Percentiles rank a stretch among this genome's conserved stretches.
Conservation (phyloP, 2,113 vertebrate genomes). For the Mixornis gularis region DNA sequence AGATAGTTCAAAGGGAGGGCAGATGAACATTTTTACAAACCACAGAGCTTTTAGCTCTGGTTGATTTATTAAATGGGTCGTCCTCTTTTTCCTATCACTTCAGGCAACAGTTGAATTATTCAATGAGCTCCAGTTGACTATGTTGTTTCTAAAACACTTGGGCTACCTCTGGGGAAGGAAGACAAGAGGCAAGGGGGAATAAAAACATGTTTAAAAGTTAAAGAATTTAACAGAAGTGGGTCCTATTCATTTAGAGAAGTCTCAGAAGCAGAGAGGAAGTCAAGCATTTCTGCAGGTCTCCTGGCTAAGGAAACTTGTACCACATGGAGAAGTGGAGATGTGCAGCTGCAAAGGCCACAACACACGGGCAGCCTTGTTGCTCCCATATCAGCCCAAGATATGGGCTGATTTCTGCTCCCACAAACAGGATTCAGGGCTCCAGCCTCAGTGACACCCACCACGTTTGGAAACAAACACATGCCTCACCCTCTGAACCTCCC, state of each 20-base stretch:
- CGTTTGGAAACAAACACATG: not conserved
- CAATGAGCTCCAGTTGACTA: slow-evolving; percentile 39
- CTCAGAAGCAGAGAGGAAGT: not conserved
- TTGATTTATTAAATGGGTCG: slow-evolving; percentile 62
- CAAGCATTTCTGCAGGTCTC: not conserved
- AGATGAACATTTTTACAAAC: slow-evolving; percentile 50
- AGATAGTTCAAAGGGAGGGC: slow-evolving; percentile 43
- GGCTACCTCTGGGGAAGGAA: slow-evolving; percentile 10
- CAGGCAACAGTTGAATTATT: slow-evolving; percentile 60
- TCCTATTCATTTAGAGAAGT: not conserved
- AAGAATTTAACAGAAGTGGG: slow-evolving; percentile 10
- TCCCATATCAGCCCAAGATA: fast-evolving
- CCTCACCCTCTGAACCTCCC: not conserved
- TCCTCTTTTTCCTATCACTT: slow-evolving; percentile 49
- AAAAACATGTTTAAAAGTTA: slow-evolving; percentile 33
- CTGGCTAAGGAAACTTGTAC: not conserved
- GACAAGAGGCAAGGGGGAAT: not conserved
- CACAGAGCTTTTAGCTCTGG: slow-evolving; percentile 55
- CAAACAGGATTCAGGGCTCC: not conserved
- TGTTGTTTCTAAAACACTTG: slow-evolving; percentile 43
- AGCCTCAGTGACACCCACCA: not conserved
- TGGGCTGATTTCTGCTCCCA: not conserved
- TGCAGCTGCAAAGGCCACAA: not conserved
- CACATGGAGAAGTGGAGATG: not conserved
- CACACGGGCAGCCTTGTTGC: not conserved